Conservation (phyloP, 2,888 invertebrate species). For the Ptychoptera contaminata region DNA sequence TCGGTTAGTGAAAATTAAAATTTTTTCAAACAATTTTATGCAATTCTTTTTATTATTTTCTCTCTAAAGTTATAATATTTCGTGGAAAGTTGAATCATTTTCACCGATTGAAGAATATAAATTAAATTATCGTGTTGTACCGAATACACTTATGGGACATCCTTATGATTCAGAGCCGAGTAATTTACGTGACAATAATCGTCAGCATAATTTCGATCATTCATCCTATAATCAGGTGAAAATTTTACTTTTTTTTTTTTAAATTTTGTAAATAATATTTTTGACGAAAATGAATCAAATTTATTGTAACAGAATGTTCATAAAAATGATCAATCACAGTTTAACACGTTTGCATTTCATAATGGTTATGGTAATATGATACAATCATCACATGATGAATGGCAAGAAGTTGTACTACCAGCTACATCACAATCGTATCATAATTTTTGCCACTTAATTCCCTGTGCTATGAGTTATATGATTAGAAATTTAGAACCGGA, state of each 20-base stretch:
- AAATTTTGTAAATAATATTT: too few relatives aligned
- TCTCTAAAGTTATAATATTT: constrained; percentile 34
- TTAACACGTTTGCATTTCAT: constrained; percentile 1
- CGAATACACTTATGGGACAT: too few relatives aligned
- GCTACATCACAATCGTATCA: constrained; percentile 24
- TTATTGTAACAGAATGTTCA: too few relatives aligned
- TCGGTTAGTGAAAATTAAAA: constrained; percentile 26
- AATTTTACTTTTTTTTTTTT: too few relatives aligned
- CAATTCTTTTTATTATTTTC: too few relatives aligned
- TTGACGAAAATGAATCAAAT: too few relatives aligned
- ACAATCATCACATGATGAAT: constrained; percentile 20
- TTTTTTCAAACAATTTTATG: neutral
- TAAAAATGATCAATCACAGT: neutral
- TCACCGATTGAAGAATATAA: constrained; percentile 42
- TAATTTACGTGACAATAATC: neutral
- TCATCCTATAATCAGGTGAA: too few relatives aligned
- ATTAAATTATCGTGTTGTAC: constrained; percentile 26
- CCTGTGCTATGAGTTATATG: constrained; percentile 38
- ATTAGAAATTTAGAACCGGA: constrained; percentile 38
- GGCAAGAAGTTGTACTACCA: constrained; percentile 32
- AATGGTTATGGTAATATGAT: constrained; percentile 1
- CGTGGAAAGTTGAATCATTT: constrained; percentile 41
- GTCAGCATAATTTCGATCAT: too few relatives aligned
- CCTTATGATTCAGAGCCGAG: neutral
- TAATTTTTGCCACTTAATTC: constrained; percentile 13